Evolutionary conservation across 2,113 vertebrate species (phyloP).

Genomic region (Chiloscyllium plagiosum): DNA sequence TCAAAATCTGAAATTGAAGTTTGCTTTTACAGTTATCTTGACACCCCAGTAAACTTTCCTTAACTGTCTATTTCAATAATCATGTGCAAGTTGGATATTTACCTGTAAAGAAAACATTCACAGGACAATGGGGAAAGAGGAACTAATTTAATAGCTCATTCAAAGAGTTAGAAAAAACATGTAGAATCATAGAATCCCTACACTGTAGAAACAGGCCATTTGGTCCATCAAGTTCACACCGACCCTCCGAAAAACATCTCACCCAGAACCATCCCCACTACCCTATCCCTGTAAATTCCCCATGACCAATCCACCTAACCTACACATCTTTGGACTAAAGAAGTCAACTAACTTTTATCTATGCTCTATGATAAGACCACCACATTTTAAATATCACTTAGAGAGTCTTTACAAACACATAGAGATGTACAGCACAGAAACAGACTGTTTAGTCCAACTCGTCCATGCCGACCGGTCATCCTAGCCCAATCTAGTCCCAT

Average conservation of each 20-base stretch:
- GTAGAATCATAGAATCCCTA: no score
- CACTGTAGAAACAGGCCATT: no score
- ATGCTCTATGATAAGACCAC: background rate
- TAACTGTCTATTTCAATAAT: background rate
- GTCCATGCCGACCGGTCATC: no score
- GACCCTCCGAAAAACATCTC: no score
- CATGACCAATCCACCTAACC: no score
- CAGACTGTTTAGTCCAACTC: no score
- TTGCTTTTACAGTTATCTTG: background rate
- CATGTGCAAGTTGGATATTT: background rate
- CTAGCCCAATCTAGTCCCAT: no score
- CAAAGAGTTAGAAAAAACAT: background rate
- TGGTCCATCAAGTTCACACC: no score
- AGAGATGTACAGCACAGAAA: no score
- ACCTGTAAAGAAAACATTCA: background rate
- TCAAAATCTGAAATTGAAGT: background rate
- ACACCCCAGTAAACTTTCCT: background rate
- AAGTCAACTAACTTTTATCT: background rate
- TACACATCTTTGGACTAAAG: background rate
- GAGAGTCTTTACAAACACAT: background rate
- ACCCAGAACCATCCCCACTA: no score
- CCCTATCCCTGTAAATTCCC: no score
- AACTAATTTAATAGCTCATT: background rate
- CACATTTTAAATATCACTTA: background rate
- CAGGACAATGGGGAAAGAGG: background rate